A percentile compares a stretch with the other conserved stretches of the same genome.
Conservation (phyloP, 2,797 vertebrate species). For the Myotis pilosus region DNA sequence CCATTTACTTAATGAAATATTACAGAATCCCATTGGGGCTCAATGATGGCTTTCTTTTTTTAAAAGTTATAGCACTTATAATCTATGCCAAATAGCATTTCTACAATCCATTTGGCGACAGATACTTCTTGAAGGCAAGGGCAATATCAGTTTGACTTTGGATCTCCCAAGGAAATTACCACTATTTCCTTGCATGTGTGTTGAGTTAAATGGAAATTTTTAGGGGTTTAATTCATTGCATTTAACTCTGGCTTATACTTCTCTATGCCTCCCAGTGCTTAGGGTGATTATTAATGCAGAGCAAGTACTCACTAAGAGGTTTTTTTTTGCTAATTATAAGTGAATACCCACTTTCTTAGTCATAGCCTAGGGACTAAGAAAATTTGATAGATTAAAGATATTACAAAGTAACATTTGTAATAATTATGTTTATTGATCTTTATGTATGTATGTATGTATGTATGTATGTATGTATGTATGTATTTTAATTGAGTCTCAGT, state of each 20-base stretch:
- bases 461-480: neutral
- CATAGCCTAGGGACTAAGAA: neutral
- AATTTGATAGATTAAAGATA: neutral
- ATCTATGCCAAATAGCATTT: neutral
- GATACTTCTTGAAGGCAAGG: conserved; percentile 31
- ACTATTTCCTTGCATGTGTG: neutral
- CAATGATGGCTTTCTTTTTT: conserved; percentile 35
- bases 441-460: neutral
- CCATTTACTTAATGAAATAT: conserved; percentile 44
- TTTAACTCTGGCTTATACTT: conserved; percentile 16
- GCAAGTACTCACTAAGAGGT: neutral
- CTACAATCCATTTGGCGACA: neutral
- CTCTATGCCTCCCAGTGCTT: neutral
- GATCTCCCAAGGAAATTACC: neutral
- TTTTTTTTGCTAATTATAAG: conserved; percentile 18
- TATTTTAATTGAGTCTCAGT: conserved; percentile 8
- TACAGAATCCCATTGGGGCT: conserved; percentile 10
- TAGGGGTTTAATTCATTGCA: neutral
- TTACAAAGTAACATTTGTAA: neutral
- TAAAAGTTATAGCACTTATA: neutral
- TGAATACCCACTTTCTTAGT: conserved; percentile 22
- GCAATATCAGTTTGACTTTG: neutral
- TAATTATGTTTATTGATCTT: neutral
- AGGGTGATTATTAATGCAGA: neutral
- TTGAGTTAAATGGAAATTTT: neutral